Evolutionary conservation across 1,140 invertebrate genomes (phyloP).

Genomic region (Euwallacea similis): DNA sequence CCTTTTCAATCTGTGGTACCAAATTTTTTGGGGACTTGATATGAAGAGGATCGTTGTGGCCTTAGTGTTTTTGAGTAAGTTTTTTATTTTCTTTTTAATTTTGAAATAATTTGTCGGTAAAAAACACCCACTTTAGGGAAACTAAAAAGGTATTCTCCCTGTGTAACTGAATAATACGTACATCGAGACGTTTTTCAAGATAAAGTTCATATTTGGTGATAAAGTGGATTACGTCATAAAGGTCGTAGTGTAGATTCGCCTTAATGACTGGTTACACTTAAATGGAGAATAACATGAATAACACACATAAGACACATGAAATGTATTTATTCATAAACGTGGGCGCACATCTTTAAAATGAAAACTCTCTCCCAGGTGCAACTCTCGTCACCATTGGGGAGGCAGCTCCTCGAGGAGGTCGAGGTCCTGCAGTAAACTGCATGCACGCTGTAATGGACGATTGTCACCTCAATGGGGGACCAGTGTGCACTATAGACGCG

Average conservation of each 20-base stretch:
- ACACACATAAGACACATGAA: neutral
- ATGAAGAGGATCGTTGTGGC: slow-evolving; percentile 8
- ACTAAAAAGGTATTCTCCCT: no score
- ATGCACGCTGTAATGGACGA: slow-evolving; percentile 50
- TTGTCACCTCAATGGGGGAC: slow-evolving; percentile 54
- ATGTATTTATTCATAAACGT: neutral
- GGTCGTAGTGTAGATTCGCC: no score
- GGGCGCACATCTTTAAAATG: neutral
- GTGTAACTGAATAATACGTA: no score
- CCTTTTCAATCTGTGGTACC: neutral
- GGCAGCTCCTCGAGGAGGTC: neutral
- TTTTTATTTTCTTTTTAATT: neutral
- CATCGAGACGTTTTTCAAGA: no score
- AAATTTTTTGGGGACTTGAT: neutral
- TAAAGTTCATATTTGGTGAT: no score
- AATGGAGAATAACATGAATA: no score
- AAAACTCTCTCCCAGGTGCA: neutral
- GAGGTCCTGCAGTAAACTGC: slow-evolving; percentile 48
- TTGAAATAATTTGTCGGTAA: no score
- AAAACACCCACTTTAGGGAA: no score
- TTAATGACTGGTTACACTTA: no score
- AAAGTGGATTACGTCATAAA: no score
- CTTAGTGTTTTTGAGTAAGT: slow-evolving; percentile 14
- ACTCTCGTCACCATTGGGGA: neutral
- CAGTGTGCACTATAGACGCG: slow-evolving; percentile 59